These are phyloP conservation scores for Microcebus murinus DNA, from an alignment of 2,113 vertebrate species.

Conservation along the genomic window DNA sequence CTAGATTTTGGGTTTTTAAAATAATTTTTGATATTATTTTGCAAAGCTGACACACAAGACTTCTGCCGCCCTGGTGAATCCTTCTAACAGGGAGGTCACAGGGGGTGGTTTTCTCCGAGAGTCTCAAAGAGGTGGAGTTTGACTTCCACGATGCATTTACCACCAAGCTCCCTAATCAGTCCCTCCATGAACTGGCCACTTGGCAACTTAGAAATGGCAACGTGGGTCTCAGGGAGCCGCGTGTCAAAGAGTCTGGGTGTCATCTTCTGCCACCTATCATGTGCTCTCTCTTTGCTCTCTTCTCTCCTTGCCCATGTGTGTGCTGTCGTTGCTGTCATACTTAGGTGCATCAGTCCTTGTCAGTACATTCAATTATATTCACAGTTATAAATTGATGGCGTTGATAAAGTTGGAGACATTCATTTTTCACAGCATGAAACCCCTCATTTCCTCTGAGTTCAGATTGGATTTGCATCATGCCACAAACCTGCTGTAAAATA, in stretches of 20 bases:
- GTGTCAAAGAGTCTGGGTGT: neutral
- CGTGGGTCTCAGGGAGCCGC: neutral
- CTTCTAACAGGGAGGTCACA: neutral
- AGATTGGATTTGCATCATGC: neutral
- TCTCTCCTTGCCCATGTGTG: neutral
- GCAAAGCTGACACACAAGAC: neutral
- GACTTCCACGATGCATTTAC: neutral
- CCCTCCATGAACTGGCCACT: neutral
- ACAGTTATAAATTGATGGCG: neutral
- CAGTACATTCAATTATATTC: neutral
- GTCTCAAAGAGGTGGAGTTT: neutral
- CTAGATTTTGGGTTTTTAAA: neutral
- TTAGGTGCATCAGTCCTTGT: neutral
- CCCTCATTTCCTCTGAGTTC: neutral
- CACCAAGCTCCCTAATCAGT: neutral
- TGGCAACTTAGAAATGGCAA: neutral
- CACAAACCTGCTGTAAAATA: neutral
- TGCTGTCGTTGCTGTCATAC: neutral
- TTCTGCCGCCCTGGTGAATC: neutral
- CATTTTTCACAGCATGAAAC: neutral
- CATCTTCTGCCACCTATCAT: neutral
- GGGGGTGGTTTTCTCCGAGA: neutral
- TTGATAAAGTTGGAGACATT: neutral
- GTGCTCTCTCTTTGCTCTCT: neutral
- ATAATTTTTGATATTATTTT: constrained; percentile 23